These are phyloP conservation scores for Drosophila mimica DNA, from an alignment of 2,888 invertebrate species.

Conservation along the genomic window DNA sequence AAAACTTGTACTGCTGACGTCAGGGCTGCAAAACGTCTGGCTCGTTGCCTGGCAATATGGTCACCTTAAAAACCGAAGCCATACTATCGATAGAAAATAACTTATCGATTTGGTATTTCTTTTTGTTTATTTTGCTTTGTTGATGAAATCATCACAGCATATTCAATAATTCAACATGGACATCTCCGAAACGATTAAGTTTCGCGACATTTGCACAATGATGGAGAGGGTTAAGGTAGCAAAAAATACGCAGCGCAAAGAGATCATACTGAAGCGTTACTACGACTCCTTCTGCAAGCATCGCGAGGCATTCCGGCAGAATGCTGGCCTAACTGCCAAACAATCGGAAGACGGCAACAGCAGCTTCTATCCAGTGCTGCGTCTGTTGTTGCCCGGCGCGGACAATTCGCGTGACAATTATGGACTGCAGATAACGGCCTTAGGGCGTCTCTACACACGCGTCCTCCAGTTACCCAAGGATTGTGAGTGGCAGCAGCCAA, in stretches of 20 bases:
- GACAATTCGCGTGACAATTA: slow-evolving; percentile 93
- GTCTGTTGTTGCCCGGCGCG: slow-evolving; percentile 91
- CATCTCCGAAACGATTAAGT: slow-evolving; percentile 81
- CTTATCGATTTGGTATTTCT: neutral
- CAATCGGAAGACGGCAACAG: slow-evolving; percentile 82
- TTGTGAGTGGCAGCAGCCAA: slow-evolving; percentile 83
- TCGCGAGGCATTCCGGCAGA: slow-evolving; percentile 69
- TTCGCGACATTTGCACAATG: slow-evolving; percentile 80
- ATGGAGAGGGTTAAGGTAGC: slow-evolving; percentile 77
- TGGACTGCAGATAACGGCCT: slow-evolving; percentile 91
- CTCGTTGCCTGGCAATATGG: neutral
- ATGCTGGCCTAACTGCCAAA: slow-evolving; percentile 30
- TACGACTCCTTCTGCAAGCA: slow-evolving; percentile 81
- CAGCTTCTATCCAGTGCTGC: slow-evolving; percentile 90
- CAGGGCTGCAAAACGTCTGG: slow-evolving; percentile 8
- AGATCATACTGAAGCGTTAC: slow-evolving; percentile 74
- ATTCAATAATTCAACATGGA: slow-evolving; percentile 45
- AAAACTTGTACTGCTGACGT: slow-evolving; percentile 19
- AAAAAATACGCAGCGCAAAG: slow-evolving; percentile 66
- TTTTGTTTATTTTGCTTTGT: neutral
- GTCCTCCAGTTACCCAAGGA: slow-evolving; percentile 90
- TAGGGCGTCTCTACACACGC: slow-evolving; percentile 90
- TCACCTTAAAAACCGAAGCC: neutral
- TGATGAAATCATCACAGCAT: slow-evolving; percentile 43
- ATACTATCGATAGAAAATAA: neutral